phyloP scores from a whole-genome alignment of 2,113 vertebrate species.

The Symphodus melops region DNA sequence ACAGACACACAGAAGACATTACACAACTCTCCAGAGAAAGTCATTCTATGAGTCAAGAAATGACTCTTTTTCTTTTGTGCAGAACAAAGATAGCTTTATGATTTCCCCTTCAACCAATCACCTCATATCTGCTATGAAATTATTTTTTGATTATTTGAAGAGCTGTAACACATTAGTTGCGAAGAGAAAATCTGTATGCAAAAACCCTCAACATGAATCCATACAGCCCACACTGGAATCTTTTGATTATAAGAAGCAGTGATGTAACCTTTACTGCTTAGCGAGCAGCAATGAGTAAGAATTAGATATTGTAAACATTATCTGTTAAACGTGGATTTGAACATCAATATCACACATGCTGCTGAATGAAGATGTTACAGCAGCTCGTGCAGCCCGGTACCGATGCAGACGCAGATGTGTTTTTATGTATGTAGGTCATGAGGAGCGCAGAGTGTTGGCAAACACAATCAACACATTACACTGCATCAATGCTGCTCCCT shows the following conservation, averaged over 20 bases:
- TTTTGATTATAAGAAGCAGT: neutral
- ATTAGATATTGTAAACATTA: neutral
- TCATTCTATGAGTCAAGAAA: neutral
- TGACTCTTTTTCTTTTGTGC: neutral
- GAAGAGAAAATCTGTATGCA: no score
- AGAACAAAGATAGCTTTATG: neutral
- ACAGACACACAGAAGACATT: neutral
- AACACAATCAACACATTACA: conserved; percentile 17
- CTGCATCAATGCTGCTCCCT: neutral
- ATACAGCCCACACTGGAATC: neutral
- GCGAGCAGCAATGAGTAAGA: neutral
- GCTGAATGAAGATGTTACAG: conserved; percentile 2
- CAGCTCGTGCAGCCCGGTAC: conserved; percentile 3
- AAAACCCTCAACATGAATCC: neutral
- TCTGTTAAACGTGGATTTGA: neutral
- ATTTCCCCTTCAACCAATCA: neutral
- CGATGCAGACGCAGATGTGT: conserved; percentile 32
- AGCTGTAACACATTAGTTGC: no score
- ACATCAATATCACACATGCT: neutral
- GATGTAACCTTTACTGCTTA: neutral
- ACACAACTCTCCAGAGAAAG: neutral
- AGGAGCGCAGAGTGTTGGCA: conserved; percentile 3
- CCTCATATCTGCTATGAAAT: neutral
- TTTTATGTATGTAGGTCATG: conserved; percentile 58
- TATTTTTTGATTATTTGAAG: no score